Base-by-base conservation (phyloP, 2,113 vertebrate genomes). In the Rhipidura dahli region DNA sequence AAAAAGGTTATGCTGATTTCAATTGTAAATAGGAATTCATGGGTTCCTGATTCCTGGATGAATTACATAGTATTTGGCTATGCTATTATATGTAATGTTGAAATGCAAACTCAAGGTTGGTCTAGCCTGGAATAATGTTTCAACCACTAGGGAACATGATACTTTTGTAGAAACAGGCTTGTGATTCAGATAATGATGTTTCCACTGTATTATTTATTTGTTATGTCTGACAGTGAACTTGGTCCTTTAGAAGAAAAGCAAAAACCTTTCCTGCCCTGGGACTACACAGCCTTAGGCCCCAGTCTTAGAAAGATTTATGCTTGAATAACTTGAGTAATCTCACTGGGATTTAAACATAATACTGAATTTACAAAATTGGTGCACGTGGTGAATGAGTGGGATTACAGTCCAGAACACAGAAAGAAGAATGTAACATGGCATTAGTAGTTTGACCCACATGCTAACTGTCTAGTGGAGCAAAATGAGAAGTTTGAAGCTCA, bases 171-270 rank as follows among this genome's bases (percentile, higher is more conserved):
- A 94, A 96, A 89, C 75, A 93, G 57, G 37, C 69, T 79, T 82
- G 53, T 31, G 44, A 89, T 93, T 91, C 81, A 92, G 69, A 89
- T 95, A 91, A 94, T 95, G 89, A 71, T 91, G 69, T 94, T 96
- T 95, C 93, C 81, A 95, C 57, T 57, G 28, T 64, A 60, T 95
- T 93, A 94, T 94, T 94, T 97, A 94, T 94, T 96, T 93, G 68
- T 95, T 87, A 79, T 87, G 81, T 93, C 93, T 95, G 91, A 94
- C 87, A 89, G 63, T 65, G 45, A 82, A 35, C 57, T 79, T 87
- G 84, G 89, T 37, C 87, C 27, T 89, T 40, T 65, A 93, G 65
- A 91, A 84, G 77, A 82, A 69, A 92, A 93, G 27, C 73, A 91
- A 89, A 94, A 89, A 82, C 13, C 56, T 89, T 95, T 91, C 66